Percentiles rank a stretch among this genome's conserved stretches.
Evolutionary conservation across 2,113 vertebrate genomes (phyloP).

Genomic region (Crotalus horridus): DNA sequence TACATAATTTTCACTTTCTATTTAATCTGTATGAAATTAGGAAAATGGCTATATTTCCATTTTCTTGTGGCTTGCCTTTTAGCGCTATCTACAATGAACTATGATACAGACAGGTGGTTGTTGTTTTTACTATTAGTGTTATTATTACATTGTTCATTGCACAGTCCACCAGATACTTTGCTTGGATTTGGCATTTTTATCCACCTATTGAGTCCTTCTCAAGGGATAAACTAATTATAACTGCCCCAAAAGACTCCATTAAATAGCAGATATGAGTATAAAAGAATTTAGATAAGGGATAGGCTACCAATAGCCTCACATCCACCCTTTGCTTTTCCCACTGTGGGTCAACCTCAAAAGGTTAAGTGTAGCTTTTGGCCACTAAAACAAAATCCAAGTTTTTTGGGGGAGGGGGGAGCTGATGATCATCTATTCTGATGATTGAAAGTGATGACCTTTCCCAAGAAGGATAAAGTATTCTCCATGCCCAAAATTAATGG

Average conservation of each 20-base stretch:
- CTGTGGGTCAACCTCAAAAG: background rate
- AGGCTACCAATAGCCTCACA: background rate
- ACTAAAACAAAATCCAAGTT: background rate
- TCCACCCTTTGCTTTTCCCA: background rate
- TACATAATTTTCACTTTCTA: background rate
- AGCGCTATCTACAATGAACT: background rate
- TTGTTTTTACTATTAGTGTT: background rate
- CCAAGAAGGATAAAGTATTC: background rate
- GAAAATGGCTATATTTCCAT: background rate
- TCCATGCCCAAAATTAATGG: background rate
- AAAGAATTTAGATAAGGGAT: background rate
- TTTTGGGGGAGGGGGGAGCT: background rate
- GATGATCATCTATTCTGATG: background rate
- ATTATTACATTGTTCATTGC: background rate
- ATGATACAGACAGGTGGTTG: background rate
- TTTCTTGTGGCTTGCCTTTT: background rate
- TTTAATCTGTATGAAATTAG: background rate
- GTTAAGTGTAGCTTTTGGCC: background rate
- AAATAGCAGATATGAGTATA: background rate
- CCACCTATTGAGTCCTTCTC: background rate
- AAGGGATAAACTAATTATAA: background rate
- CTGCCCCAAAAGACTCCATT: background rate
- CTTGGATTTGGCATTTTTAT: background rate
- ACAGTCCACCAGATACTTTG: background rate
- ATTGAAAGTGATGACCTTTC: background rate